Evolutionary conservation across 2,888 invertebrate genomes (phyloP).

Genomic region (Agonopterix subpropinquella): DNA sequence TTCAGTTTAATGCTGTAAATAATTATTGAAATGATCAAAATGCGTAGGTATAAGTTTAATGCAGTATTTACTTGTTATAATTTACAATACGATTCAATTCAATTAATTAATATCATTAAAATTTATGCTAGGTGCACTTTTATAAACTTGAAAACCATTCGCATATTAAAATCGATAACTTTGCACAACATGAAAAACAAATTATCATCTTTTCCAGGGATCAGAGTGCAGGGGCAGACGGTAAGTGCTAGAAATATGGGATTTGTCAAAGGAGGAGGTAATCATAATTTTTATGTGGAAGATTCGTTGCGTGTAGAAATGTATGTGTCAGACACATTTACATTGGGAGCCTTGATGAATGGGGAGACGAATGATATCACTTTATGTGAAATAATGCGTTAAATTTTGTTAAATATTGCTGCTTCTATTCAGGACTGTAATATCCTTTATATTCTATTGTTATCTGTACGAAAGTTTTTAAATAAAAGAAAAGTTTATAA

Average conservation of each 20-base stretch:
- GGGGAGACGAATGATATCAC: conserved; percentile 26
- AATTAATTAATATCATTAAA: too few species aligned
- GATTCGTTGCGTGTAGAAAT: conserved; percentile 25
- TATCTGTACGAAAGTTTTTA: not conserved
- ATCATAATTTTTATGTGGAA: conserved; percentile 59
- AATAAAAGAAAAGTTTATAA: too few species aligned
- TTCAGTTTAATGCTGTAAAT: not conserved
- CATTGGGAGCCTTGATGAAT: conserved; percentile 23
- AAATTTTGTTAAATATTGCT: conserved; percentile 6
- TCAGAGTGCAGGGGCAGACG: conserved; percentile 16
- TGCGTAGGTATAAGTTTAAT: not conserved
- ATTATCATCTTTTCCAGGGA: conserved; percentile 54
- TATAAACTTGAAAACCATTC: too few species aligned
- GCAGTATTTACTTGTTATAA: too few species aligned
- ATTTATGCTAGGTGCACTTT: too few species aligned
- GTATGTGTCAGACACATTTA: conserved; percentile 22
- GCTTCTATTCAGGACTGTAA: not conserved
- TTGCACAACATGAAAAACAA: conserved; percentile 16
- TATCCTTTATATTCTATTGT: conserved; percentile 1
- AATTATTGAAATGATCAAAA: not conserved
- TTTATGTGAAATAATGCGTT: conserved; percentile 6
- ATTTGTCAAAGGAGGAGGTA: conserved; percentile 54
- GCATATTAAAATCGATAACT: too few species aligned
- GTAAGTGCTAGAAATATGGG: conserved; percentile 56
- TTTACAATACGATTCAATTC: too few species aligned